phyloP scores from a whole-genome alignment of 2,888 invertebrate species.

The Drosophila percnosoma region DNA sequence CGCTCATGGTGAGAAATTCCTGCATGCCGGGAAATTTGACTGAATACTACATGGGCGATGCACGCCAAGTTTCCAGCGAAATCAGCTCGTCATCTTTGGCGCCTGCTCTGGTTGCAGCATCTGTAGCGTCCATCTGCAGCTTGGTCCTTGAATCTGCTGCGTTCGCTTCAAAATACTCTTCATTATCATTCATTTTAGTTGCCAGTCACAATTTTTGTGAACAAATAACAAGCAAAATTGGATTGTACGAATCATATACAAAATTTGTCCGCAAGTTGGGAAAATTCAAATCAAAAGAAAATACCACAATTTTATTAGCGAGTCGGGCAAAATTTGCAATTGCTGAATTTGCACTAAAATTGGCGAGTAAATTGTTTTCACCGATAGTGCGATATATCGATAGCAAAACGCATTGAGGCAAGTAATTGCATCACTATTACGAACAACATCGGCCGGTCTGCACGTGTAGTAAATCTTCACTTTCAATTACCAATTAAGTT shows the following conservation, averaged over 20 bases:
- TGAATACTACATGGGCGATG: slow-evolving; percentile 98
- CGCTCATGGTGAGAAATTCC: slow-evolving; percentile 91
- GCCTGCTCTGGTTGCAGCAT: slow-evolving; percentile 8
- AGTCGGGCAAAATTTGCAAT: background rate
- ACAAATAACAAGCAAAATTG: background rate
- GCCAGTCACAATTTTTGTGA: slow-evolving; percentile 1
- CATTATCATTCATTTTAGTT: slow-evolving; percentile 24
- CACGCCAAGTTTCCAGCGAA: slow-evolving; percentile 94
- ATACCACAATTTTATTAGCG: background rate
- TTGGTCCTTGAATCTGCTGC: slow-evolving; percentile 28
- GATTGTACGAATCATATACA: slow-evolving; percentile 35
- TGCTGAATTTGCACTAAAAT: background rate
- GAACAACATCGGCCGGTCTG: slow-evolving; percentile 54
- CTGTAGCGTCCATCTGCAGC: slow-evolving; percentile 34
- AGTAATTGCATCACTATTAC: slow-evolving; percentile 36
- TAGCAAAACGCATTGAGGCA: slow-evolving; percentile 8
- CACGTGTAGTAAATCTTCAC: slow-evolving; percentile 52
- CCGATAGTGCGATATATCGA: slow-evolving; percentile 37
- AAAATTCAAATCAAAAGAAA: background rate
- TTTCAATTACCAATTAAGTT: slow-evolving; percentile 44
- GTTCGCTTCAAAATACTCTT: background rate
- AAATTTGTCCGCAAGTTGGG: slow-evolving; percentile 28
- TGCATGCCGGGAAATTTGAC: slow-evolving; percentile 97
- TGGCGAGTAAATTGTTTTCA: background rate
- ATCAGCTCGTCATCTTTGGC: slow-evolving; percentile 90